Evolutionary conservation across 92 coral and sea anemone species (phyloP).

Genomic region (Epizoanthus scotinus): DNA sequence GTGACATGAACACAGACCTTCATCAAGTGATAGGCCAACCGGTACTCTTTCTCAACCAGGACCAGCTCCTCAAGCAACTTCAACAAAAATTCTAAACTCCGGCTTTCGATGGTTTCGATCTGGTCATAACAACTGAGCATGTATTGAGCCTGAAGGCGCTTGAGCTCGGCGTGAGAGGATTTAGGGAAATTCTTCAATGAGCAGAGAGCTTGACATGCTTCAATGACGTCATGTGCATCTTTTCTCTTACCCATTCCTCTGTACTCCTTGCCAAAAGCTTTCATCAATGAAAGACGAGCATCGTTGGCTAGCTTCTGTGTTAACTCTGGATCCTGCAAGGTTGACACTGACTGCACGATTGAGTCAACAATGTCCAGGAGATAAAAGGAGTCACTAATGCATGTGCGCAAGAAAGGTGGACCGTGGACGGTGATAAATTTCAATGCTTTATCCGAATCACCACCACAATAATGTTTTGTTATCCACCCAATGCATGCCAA

Average conservation of each 20-base stretch:
- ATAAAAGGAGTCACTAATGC: constrained; percentile 74
- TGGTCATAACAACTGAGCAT: constrained; percentile 56
- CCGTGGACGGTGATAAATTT: constrained; percentile 58
- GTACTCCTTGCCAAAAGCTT: constrained; percentile 40
- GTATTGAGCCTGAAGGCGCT: constrained; percentile 71
- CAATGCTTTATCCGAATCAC: constrained; percentile 66
- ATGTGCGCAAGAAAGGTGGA: constrained; percentile 75
- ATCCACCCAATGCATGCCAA: constrained; percentile 80
- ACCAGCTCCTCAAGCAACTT: constrained; percentile 71
- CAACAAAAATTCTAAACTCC: constrained; percentile 52
- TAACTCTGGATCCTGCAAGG: constrained; percentile 70
- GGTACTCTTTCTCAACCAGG: constrained; percentile 43
- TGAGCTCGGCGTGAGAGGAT: constrained; percentile 60
- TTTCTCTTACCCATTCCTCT: constrained; percentile 19
- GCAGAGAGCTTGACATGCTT: constrained; percentile 63
- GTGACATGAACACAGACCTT: constrained; percentile 65
- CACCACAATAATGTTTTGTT: constrained; percentile 48
- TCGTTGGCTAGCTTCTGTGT: constrained; percentile 53
- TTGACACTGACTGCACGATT: constrained; percentile 61
- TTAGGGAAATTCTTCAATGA: constrained; percentile 62
- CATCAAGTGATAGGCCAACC: constrained; percentile 66
- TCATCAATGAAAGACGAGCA: constrained; percentile 62
- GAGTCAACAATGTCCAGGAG: constrained; percentile 74
- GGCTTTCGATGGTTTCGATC: constrained; percentile 44
- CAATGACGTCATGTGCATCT: constrained; percentile 59